phyloP scores from a whole-genome alignment of 2,113 vertebrate species.

The Phrynocephalus versicolor region DNA sequence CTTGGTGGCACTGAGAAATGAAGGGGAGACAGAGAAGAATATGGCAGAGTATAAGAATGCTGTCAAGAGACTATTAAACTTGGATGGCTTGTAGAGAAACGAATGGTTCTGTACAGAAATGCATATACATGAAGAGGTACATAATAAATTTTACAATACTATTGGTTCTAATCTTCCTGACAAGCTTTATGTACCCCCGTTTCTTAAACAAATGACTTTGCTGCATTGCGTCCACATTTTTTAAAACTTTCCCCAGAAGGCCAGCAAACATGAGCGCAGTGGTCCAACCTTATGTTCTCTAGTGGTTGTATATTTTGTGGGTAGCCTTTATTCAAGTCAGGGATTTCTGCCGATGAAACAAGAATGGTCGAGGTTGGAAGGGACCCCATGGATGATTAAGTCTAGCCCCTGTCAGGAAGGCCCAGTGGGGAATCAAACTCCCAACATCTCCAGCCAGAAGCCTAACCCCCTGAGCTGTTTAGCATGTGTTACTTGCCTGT shows the following conservation, averaged over 20 bases:
- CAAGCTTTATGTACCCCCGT: not conserved
- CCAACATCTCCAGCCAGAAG: too few species aligned
- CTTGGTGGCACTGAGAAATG: slow-evolving; percentile 82
- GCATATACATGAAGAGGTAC: not conserved
- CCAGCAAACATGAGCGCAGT: not conserved
- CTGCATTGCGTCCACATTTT: not conserved
- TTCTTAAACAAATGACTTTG: not conserved
- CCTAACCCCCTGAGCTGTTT: too few species aligned
- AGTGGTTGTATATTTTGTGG: too few species aligned
- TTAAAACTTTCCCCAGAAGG: not conserved
- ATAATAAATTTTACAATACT: not conserved
- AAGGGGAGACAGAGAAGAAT: slow-evolving; percentile 82
- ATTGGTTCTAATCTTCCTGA: not conserved
- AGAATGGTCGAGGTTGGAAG: not conserved
- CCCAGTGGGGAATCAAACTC: too few species aligned
- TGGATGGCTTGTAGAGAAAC: slow-evolving; percentile 40
- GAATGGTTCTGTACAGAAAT: not conserved
- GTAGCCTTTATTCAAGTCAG: not conserved
- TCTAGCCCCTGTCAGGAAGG: too few species aligned
- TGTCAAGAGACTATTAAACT: slow-evolving; percentile 83
- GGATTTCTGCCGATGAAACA: not conserved
- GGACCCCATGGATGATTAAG: too few species aligned
- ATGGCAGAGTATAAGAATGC: slow-evolving; percentile 88
- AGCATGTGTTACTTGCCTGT: too few species aligned
- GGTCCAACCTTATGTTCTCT: not conserved